Percentiles rank a stretch among this genome's conserved stretches.
phyloP scores from a whole-genome alignment of 2,797 vertebrate genomes.

The Bradypodion ventrale region DNA sequence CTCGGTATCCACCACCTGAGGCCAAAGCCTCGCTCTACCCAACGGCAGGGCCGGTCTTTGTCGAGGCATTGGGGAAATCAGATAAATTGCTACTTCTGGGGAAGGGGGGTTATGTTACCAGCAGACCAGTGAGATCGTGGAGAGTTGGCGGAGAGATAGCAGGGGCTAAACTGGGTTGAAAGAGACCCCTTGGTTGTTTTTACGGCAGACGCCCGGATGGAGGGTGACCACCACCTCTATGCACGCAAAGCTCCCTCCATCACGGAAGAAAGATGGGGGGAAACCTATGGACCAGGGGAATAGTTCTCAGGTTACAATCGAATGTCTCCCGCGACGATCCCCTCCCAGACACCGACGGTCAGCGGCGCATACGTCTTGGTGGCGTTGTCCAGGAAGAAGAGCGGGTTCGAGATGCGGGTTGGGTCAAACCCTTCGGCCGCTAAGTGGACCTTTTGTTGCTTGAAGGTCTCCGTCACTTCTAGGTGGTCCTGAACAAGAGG shows the following conservation, averaged over 20 bases:
- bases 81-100: too few species aligned
- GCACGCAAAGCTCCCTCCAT: background rate
- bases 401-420: constrained; percentile 56
- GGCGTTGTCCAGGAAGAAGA: constrained; percentile 80
- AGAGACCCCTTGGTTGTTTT: too few species aligned
- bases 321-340: constrained; percentile 76
- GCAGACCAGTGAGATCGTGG: too few species aligned
- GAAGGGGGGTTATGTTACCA: too few species aligned
- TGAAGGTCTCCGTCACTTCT: constrained; percentile 88
- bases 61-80: too few species aligned
- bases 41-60: too few species aligned
- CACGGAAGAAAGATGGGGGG: background rate
- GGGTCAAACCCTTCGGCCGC: constrained; percentile 84
- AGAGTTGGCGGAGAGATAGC: too few species aligned
- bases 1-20: too few species aligned
- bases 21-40: too few species aligned
- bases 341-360: constrained; percentile 64
- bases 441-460: constrained; percentile 86
- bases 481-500: constrained; percentile 72
- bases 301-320: constrained; percentile 49
- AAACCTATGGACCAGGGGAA: fast-evolving
- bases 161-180: too few species aligned
- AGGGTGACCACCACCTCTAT: background rate
- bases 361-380: constrained; percentile 77
- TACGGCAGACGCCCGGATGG: fast-evolving